Evolutionary conservation across 2,888 invertebrate genomes (phyloP), one percentile per base, ranked within the genome.

Genomic region (Luffia ferchaultella): DNA sequence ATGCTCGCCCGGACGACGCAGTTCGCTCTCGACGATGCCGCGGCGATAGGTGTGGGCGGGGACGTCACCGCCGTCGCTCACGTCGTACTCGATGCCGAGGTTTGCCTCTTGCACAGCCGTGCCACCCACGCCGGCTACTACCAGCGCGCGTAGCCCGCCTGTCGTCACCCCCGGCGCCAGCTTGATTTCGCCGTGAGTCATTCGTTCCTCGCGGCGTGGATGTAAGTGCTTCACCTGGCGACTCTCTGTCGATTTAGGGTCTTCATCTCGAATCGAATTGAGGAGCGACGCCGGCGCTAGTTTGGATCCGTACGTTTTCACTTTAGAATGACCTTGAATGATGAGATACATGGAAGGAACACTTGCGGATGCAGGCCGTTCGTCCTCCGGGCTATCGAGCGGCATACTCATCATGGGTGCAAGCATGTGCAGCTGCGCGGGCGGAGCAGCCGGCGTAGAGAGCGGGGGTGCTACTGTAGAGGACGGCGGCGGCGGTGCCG

Each of bases 241-340:
- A 20, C 84, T 82, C 63, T 85, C 82, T 53, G 79, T 75, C 2
- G 68, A 70, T 55, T 80, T 82, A 12, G 77, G 67, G 62, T 88
- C 87, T 58, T 88, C 88, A 49, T 57, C 65, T 16, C 61, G 60
- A 1, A 63, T 59, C 43, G 69, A 64, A 52, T 77, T 74, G 20
- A 79, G 76, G 2, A 82, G 78, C 40, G 67, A 62, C 30, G 64
- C 52, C 2, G 41, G 42, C 53, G 74, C 71, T 52, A 85, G 85
- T 54, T 85, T 85, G 0, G 91, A 89, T 15, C 93, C 90, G 62
- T 93, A 93, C 0, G 91, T 93, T 76, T 93, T 93, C 0, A 93
- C 93, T 76, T 93, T 93, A 0, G 93, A 93, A 67, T 93, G 93
- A 0, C 93, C 93, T 70, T 93, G 92, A 59, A 93, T 93, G 20